Evolutionary conservation across 2,888 invertebrate genomes (phyloP).

Genomic region (Macroteleia sp.): DNA sequence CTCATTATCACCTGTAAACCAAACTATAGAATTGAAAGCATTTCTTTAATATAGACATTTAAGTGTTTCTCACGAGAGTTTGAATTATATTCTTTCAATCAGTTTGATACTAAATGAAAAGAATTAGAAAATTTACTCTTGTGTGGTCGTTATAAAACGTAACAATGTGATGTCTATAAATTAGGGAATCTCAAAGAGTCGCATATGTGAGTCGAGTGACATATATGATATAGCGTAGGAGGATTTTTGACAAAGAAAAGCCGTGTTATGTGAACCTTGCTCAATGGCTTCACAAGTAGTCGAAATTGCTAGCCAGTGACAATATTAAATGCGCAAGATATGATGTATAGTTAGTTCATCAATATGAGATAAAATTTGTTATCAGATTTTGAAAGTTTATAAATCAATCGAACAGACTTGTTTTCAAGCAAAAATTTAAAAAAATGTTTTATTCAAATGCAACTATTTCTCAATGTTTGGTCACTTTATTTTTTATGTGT

Average conservation of each 20-base stretch:
- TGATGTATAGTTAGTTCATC: conserved; percentile 44
- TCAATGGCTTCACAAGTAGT: conserved; percentile 44
- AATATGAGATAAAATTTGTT: conserved; percentile 30
- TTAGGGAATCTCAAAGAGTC: conserved; percentile 70
- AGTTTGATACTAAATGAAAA: conserved; percentile 52
- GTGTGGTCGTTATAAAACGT: conserved; percentile 71
- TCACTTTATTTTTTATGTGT: no score
- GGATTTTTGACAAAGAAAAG: conserved; percentile 59
- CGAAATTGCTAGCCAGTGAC: conserved; percentile 27
- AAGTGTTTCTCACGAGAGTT: conserved; percentile 18
- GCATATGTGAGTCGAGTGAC: conserved; percentile 73
- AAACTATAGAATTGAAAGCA: no score
- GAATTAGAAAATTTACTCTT: conserved; percentile 65
- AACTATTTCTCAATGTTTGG: no score
- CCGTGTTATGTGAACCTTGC: conserved; percentile 40
- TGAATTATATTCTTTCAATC: conserved; percentile 23
- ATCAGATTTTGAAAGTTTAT: conserved; percentile 27
- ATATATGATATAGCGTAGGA: conserved; percentile 73
- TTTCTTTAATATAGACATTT: no score
- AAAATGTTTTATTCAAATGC: no score
- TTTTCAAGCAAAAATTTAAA: no score
- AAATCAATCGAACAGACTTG: no score
- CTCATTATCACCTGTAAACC: no score
- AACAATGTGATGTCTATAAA: conserved; percentile 76
- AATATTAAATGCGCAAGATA: conserved; percentile 33